Evolutionary conservation across 2,888 invertebrate species (phyloP).

Genomic region (Diarsia mendica): DNA sequence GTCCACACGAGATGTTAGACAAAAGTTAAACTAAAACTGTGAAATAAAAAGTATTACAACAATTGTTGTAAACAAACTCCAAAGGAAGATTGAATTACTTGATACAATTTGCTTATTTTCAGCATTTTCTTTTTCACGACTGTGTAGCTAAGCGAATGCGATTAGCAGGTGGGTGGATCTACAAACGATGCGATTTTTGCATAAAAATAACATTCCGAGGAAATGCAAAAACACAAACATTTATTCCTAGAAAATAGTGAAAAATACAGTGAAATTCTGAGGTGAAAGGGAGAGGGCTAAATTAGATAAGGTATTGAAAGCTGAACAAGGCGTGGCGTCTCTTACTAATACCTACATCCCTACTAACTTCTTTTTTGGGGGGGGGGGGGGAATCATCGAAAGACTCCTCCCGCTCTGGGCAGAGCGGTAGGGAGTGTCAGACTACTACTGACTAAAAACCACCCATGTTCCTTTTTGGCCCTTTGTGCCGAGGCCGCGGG

Average conservation of each 20-base stretch:
- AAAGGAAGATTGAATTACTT: background rate
- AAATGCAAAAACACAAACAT: background rate
- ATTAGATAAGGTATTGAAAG: background rate
- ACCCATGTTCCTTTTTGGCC: too few relatives aligned
- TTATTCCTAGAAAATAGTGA: background rate
- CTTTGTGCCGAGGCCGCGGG: too few relatives aligned
- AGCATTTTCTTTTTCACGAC: background rate
- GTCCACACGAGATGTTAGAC: background rate
- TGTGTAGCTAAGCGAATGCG: background rate
- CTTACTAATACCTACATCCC: background rate
- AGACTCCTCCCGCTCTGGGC: too few relatives aligned
- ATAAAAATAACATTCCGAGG: background rate
- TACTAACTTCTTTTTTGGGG: background rate
- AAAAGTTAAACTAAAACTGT: background rate
- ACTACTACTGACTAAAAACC: too few relatives aligned
- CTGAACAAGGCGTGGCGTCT: background rate
- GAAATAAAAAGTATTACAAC: background rate
- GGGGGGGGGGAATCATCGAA: too few relatives aligned
- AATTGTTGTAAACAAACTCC: background rate
- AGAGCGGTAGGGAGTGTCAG: too few relatives aligned
- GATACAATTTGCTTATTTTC: background rate
- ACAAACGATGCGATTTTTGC: background rate
- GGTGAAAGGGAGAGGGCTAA: background rate
- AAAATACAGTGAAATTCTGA: background rate
- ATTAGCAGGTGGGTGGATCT: slow-evolving; percentile 3